phyloP scores from a whole-genome alignment of 2,113 vertebrate genomes.

The Podocnemis expansa region DNA sequence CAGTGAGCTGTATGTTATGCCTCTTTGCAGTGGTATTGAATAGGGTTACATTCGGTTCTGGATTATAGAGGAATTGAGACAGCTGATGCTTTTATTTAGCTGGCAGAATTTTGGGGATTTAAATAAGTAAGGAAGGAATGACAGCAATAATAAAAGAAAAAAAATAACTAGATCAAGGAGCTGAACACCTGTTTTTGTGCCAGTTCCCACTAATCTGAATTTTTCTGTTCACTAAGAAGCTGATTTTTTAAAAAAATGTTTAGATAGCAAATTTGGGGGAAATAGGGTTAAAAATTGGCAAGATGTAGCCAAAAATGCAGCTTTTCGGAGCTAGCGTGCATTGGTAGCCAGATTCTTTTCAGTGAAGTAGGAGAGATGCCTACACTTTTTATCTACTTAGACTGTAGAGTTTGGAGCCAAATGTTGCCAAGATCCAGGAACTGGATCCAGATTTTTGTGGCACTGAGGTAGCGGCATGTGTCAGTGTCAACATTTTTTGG shows the following conservation, averaged over 20 bases:
- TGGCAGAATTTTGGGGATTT: background rate
- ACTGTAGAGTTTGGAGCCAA: background rate
- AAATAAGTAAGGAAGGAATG: background rate
- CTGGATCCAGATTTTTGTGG: background rate
- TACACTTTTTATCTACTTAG: background rate
- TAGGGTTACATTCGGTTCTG: background rate
- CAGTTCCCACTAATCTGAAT: background rate
- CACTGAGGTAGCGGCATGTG: background rate
- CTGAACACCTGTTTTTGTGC: background rate
- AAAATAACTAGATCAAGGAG: background rate
- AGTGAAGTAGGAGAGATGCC: background rate
- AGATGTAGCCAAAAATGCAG: too few relatives aligned
- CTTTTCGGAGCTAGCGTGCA: fast-evolving
- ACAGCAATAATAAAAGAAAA: background rate
- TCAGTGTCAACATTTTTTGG: background rate
- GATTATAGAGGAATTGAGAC: too few relatives aligned
- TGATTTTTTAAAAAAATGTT: background rate
- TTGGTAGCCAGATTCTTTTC: background rate
- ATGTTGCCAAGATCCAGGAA: fast-evolving
- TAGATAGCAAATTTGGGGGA: background rate
- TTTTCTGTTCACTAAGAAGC: background rate
- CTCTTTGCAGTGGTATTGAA: background rate
- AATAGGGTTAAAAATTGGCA: background rate
- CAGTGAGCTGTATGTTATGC: background rate
- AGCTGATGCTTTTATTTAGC: background rate